Evolutionary conservation across 2,113 vertebrate genomes (phyloP), one percentile per base, ranked within the genome.

Genomic region (Gopherus flavomarginatus): DNA sequence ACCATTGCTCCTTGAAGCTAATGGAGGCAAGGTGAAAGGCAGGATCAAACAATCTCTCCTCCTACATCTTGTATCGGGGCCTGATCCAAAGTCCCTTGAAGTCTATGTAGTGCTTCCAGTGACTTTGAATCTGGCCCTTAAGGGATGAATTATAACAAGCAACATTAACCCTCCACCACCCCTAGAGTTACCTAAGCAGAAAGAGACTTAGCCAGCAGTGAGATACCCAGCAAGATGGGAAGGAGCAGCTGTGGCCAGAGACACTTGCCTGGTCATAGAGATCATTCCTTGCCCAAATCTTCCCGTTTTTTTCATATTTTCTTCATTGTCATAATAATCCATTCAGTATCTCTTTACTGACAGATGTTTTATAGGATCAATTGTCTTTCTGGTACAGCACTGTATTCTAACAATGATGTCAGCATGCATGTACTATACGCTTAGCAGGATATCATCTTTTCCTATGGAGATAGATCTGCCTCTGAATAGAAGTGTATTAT

Each of bases 51-150:
- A 94, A 22, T 52, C 50, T 69, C 92, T 84, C 54, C 87, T 92
- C 83, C 72, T 80, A 86, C 79, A 89, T 82, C 42, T 72, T 92
- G 59, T 81, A 81, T 81, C 6, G 17, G 26, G 44, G 31, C 79
- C 81, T 94, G 91, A 85, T 65, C 81, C 79, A 91, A 86, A 93
- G 59, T 59, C 92, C 87, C 84, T 65, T 94, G 92, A 91, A 89
- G n/a, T 59, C 4, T 62, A 35, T 62, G 59, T 62, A 31, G 27
- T 22, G 14, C 10, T 69, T 50, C 80, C 50, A 44, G 14, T 44
- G 83, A 57, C 56, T 62, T 62, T 13, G 59, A 13, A 62, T 62
- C 29, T 31, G 13, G 29, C 59, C 6, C 29, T 62, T 35, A 62
- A 7, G 59, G 59, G 27, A 62, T 16, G 59, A 62, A 31, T 29